These are phyloP conservation scores for Pseudois nayaur DNA, from an alignment of 2,113 vertebrate species.

Conservation along the genomic window DNA sequence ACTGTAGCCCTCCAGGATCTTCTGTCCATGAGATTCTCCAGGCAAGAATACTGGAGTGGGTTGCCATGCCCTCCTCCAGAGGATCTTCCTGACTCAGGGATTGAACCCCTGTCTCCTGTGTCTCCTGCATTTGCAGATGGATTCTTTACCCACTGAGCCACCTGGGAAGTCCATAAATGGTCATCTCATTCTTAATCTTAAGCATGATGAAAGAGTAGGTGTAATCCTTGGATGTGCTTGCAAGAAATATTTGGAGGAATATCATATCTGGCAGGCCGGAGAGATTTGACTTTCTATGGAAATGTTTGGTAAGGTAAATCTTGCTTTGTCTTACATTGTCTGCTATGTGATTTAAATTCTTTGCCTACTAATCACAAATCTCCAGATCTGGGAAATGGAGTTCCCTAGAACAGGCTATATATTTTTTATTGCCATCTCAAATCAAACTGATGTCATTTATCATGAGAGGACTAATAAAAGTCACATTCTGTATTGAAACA, in stretches of 20 bases:
- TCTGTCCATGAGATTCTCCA: neutral
- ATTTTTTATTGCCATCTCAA: slow-evolving; percentile 58
- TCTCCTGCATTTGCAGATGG: neutral
- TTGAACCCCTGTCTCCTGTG: neutral
- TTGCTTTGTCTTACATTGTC: slow-evolving; percentile 61
- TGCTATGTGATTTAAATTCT: slow-evolving; percentile 55
- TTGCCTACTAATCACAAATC: slow-evolving; percentile 21
- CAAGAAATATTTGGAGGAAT: slow-evolving; percentile 30
- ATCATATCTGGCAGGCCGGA: neutral
- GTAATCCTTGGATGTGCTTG: slow-evolving; percentile 33
- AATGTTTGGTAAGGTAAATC: slow-evolving; percentile 60
- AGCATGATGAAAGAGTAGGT: slow-evolving; percentile 54
- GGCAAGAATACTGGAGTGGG: neutral
- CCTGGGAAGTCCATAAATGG: slow-evolving; percentile 50
- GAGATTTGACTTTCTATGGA: slow-evolving; percentile 60
- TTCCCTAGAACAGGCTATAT: slow-evolving; percentile 34
- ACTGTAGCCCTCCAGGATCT: neutral
- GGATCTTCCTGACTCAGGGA: neutral
- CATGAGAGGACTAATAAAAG: slow-evolving; percentile 62
- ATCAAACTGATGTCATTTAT: slow-evolving; percentile 37
- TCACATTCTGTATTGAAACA: slow-evolving; percentile 61
- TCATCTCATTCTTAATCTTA: slow-evolving; percentile 63
- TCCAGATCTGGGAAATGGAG: slow-evolving; percentile 21
- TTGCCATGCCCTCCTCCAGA: neutral
- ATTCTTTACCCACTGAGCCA: neutral